Base-by-base conservation (phyloP, 1,140 invertebrate species). In the Gyrodactylus salaris region DNA sequence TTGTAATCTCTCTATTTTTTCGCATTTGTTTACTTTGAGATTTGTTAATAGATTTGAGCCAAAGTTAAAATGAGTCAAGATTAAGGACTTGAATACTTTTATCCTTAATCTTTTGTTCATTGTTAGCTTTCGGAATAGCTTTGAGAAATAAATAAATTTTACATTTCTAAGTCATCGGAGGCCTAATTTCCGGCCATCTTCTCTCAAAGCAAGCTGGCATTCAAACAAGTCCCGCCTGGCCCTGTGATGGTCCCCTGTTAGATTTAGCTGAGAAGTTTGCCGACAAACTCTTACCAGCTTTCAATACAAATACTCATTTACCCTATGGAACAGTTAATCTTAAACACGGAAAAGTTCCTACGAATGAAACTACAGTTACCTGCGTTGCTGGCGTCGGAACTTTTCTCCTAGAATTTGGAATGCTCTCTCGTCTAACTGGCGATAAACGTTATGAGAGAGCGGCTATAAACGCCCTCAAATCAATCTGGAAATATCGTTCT, bases 371-470 rank as follows among this genome's bases (percentile, higher is more conserved):
- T 2, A 87, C 88, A 72, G 85, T 98, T 0, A 97, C 93, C 0
- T 98, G 94, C 79, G 96, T 92, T 1, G 94, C 94, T 26, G 91
- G 93, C 19, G 89, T 97, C 70, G 93, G 91, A 21, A 99, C 95
- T 0, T 97, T 93, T 80, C 85, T 98, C 34, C 81, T 99, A 0
- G 95, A 99, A 82, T 99, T 99, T 84, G 92, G 91, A 1, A 87
- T 91, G 0, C 80, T 99, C 0, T 92, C 89, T 75, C 83, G 91
- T 72, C 83, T 99, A 0, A 99, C 93, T 26, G 94, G 72, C 16
- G 80, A 81, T 83, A 89, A 89, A 0, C 81, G 92, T 16, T 98
- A 91, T 84, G 91, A 96, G 84, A 80, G 87, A 84, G 87, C 91
- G 23, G 93, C 95, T 0, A 83, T 94, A 78, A 87, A 89, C 80